phyloP scores from a whole-genome alignment of 2,888 invertebrate species.

The Aspidiotus rigidus region DNA sequence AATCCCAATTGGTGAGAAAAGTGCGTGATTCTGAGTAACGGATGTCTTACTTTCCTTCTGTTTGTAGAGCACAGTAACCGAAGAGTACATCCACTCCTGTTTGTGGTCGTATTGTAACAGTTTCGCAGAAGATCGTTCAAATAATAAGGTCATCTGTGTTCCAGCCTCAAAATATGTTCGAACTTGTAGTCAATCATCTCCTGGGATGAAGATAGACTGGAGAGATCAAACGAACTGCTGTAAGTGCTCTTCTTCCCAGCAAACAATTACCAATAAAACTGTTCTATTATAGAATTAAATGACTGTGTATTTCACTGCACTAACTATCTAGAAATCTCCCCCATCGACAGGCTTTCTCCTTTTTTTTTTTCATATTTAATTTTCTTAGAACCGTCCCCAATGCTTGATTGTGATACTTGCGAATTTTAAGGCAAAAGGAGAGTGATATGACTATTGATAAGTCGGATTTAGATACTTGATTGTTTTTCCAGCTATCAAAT shows the following conservation, averaged over 20 bases:
- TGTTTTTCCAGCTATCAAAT: slow-evolving; percentile 60
- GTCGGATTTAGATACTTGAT: too few species aligned
- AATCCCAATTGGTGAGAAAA: too few species aligned
- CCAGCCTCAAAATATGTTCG: slow-evolving; percentile 67
- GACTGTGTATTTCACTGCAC: slow-evolving; percentile 6
- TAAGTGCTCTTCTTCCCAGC: slow-evolving; percentile 54
- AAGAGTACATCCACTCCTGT: slow-evolving; percentile 61
- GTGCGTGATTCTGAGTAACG: too few species aligned
- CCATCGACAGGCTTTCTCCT: too few species aligned
- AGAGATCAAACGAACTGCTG: slow-evolving; percentile 71
- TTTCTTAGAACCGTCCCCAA: too few species aligned
- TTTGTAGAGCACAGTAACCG: slow-evolving; percentile 52
- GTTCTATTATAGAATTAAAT: too few species aligned
- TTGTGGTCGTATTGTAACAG: slow-evolving; percentile 72
- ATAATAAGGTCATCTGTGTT: slow-evolving; percentile 57
- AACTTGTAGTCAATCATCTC: slow-evolving; percentile 61
- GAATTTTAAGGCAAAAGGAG: too few species aligned
- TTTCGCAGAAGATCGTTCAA: slow-evolving; percentile 41
- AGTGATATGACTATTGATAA: too few species aligned
- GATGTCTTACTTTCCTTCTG: too few species aligned
- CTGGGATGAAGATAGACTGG: slow-evolving; percentile 60
- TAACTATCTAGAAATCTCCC: neutral
- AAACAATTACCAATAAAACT: too few species aligned
- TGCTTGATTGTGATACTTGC: too few species aligned
- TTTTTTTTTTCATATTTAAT: too few species aligned